Evolutionary conservation across 2,797 vertebrate genomes (phyloP), one percentile per base, ranked within the genome.

Genomic region (Malurus splendens): DNA sequence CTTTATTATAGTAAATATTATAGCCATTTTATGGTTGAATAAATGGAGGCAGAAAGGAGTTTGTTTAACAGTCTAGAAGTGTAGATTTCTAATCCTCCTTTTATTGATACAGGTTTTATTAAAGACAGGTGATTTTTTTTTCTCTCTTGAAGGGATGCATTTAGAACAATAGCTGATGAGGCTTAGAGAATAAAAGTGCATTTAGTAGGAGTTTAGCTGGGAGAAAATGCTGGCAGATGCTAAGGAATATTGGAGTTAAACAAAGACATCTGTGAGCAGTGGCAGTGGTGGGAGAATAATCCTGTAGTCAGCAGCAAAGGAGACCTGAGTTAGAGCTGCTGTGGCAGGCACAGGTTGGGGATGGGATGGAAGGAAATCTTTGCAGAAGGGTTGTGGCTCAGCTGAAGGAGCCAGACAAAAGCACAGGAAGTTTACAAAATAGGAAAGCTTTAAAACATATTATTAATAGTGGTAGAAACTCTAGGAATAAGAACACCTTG

Each of bases 231-330:
- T 68, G 66, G 56, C 90, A 91, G 90, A 85, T 83, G 73, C 64
- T 76, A 73, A 86, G 45, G 67, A 75, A 76, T 48, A 84, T 32
- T 84, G 27, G 84, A 72, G 77, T 89, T 90, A 78, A 91, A 82
- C 78, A 89, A 90, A 91, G 79, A 90, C 79, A 87, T 90, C 66
- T 75, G 68, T 6, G 17, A 91, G 47, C 55, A 85, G 55, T 24
- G 28, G n/a, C 44, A 68, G 51, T 50, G 18, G 66, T 83, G 42
- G 18, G 44, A 82, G 38, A 62, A 42, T 57, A 90, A 50, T 72
- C 85, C 91, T 50, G n/a, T n/a, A 89, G 61, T 85, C 79, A 80
- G 68, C 42, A 78, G 52, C 50, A 56, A 71, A 91, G 55, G 18
- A 76, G 27, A 51, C 23, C 67, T 57, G 59, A 80, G 44, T 54